A percentile compares a stretch with the other conserved stretches of the same genome.
Evolutionary conservation across 2,797 vertebrate species (phyloP).

Genomic region (Squalus acanthias): DNA sequence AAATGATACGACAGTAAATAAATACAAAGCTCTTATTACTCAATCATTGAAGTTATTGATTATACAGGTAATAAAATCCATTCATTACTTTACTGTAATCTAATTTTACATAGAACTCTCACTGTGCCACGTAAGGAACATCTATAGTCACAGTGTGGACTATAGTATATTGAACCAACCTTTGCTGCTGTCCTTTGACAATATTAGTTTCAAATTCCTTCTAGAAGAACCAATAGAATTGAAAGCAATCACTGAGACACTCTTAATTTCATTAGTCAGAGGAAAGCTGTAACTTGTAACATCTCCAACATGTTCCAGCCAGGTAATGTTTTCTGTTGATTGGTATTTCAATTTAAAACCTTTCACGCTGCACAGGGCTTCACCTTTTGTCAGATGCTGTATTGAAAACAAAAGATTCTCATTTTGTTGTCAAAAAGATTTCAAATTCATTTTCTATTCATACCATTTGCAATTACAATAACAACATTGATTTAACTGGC

Average conservation of each 20-base stretch:
- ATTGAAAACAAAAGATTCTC: background rate
- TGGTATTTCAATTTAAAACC: conserved; percentile 63
- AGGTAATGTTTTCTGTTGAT: conserved; percentile 50
- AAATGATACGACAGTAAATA: background rate
- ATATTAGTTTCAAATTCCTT: conserved; percentile 73
- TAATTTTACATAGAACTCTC: background rate
- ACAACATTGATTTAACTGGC: background rate
- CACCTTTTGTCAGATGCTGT: conserved; percentile 48
- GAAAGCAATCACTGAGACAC: conserved; percentile 67
- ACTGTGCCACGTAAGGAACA: background rate
- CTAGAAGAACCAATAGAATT: conserved; percentile 77
- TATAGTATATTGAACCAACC: conserved; percentile 48
- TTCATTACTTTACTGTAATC: background rate
- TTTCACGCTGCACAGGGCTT: conserved; percentile 67
- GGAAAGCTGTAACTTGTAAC: conserved; percentile 66
- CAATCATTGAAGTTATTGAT: background rate
- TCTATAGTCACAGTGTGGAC: background rate
- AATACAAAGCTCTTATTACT: background rate
- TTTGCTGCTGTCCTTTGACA: conserved; percentile 63
- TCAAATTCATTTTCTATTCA: background rate
- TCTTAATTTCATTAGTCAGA: conserved; percentile 65
- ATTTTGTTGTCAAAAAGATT: background rate
- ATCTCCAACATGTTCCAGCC: conserved; percentile 52
- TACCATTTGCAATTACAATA: background rate
- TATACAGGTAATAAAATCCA: background rate